Evolutionary conservation across 2,888 invertebrate species (phyloP), one percentile per base, ranked within the genome.

Genomic region (Lithophane ornitopus): DNA sequence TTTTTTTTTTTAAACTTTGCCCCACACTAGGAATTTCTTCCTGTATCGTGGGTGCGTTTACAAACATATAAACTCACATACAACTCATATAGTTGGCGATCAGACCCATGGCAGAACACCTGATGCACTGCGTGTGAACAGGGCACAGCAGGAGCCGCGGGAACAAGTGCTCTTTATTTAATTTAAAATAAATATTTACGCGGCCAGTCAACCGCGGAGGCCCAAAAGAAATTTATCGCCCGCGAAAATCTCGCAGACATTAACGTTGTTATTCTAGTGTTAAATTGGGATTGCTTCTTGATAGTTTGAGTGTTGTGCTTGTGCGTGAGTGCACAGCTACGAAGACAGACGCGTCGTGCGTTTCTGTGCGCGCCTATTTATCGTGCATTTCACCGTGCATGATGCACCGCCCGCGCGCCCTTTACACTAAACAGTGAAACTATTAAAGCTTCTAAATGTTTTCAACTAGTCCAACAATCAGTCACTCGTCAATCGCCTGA

Each of bases 121-220:
- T 8, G 46, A 11, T 70, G 49, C 26, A 34, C 12, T 26, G 16
- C 22, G 1, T 6, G 49, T 6, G 22, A n/a, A 4, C 46, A 41
- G 58, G 16, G 11, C 28, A 34, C 67, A 34, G 16, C 46, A 49
- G 19, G 22, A 63, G 16, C 39, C 54, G 28, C 61, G 28, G n/a
- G 58, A 41, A 59, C 19, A 39, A 72, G 34, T 59, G 46, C 28
- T 78, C 63, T 70, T 39, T 49, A 71, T 79, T 70, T 59, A 70
- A 71, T 79, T 44, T 68, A 54, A 78, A 68, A 52, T 84, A 84
- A 84, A 84, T 82, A 84, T 84, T 84, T 76, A 84, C 65, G 58
- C 44, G 26, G 26, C 65, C 16, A 63, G 76, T 67, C 69, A 61
- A 66, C 73, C 54, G 69, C 28, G 39, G 71, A 74, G 44, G 58